Evolutionary conservation across 2,888 invertebrate species (phyloP), one percentile per base, ranked within the genome.

Genomic region (Lasius platythorax): DNA sequence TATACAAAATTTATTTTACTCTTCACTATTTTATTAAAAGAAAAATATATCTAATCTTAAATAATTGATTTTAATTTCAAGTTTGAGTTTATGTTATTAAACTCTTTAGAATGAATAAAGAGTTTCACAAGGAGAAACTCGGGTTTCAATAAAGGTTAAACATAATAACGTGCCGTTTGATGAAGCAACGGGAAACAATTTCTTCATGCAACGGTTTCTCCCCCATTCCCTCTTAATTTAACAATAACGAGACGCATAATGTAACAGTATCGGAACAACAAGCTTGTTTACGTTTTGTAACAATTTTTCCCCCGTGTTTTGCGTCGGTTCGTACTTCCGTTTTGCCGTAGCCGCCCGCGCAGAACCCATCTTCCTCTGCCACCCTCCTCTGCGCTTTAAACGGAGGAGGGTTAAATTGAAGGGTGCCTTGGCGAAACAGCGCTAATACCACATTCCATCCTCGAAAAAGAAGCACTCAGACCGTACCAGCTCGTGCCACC

Each of bases 371-470:
- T n/a, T 53, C n/a, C n/a, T 53, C 8, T n/a, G 30, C 40, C 33
- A 23, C 33, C 15, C 43, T 46, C 23, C 15, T 30, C 33, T 11
- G 33, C 73, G 85, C 81, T 89, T 78, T 79, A 89, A 89, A 89
- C 84, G 87, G 84, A 87, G 87, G 85, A 61, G 85, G 84, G 88
- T 87, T 85, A 87, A 87, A 88, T 86, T 89, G 89, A 88, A 87
- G 89, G 85, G 89, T 87, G 33, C 83, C 87, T 83, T 63, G 83
- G 89, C 83, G 89, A 89, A 89, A 89, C 89, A 89, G 88, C 87
- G 89, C 87, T 89, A 87, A 89, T 89, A 87, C 86, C 89, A 66
- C 89, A 87, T 89, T 86, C 89, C 87, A 79, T 76, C 85, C 87
- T 87, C 83, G 72, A 89, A 89, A 88, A 89, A 87, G 87, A 89